Percentiles rank a stretch among this genome's conserved stretches.
Evolutionary conservation across 2,113 vertebrate genomes (phyloP).

Genomic region (Lonchura striata): DNA sequence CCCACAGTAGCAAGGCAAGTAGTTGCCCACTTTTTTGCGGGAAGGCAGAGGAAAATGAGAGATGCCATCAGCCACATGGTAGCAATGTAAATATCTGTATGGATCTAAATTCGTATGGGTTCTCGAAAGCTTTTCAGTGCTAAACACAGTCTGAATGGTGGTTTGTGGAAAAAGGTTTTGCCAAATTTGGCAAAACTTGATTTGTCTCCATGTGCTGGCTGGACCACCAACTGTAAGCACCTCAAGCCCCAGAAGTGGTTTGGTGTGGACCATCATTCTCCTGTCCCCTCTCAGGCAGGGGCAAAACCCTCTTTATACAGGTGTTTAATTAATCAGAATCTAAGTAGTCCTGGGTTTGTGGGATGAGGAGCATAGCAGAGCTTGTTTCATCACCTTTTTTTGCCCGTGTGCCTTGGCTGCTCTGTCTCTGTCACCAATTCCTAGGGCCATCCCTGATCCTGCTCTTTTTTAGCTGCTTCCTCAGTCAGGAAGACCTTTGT

Average conservation of each 20-base stretch:
- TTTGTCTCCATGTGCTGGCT: neutral
- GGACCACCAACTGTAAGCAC: neutral
- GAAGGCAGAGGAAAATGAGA: neutral
- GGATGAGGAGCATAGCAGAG: neutral
- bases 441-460: fast-evolving
- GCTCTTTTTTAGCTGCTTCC: neutral
- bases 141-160: neutral
- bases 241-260: neutral
- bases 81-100: neutral
- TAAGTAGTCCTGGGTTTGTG: neutral
- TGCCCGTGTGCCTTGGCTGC: neutral
- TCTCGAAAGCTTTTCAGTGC: neutral
- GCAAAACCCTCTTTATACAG: neutral
- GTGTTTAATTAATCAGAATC: neutral
- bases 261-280: fast-evolving
- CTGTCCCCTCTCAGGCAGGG: neutral
- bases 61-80: fast-evolving
- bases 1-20: neutral
- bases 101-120: neutral
- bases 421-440: fast-evolving
- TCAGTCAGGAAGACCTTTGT: neutral
- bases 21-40: neutral
- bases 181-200: neutral
- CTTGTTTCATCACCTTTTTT: neutral
- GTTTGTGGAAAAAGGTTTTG: neutral